Evolutionary conservation across 1,140 invertebrate species (phyloP).

Genomic region (Eumaeus atala): DNA sequence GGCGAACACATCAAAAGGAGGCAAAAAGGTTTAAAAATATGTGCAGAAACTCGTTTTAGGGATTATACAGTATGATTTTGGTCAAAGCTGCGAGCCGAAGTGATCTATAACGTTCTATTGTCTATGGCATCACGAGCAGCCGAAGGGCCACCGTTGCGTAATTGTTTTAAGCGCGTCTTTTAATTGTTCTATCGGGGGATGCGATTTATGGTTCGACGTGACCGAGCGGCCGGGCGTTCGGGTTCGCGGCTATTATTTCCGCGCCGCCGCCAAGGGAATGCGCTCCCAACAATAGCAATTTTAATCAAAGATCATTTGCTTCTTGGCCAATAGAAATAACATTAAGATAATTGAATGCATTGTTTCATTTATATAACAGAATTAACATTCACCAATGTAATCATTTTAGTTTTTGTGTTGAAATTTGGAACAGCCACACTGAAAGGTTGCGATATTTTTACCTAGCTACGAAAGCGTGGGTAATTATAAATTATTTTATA

Average conservation of each 20-base stretch:
- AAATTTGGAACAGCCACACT: background rate
- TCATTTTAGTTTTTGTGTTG: slow-evolving; percentile 17
- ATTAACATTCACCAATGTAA: slow-evolving; percentile 3
- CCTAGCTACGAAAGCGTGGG: no score
- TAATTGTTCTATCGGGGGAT: slow-evolving; percentile 71
- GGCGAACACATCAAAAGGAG: no score
- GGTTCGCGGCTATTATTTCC: slow-evolving; percentile 67
- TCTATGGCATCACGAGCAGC: slow-evolving; percentile 56
- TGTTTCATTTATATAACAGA: slow-evolving; percentile 35
- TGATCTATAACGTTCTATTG: slow-evolving; percentile 15
- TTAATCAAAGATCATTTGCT: slow-evolving; percentile 54
- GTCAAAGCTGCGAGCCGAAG: background rate
- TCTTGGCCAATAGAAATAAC: slow-evolving; percentile 46
- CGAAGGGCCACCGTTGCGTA: slow-evolving; percentile 60
- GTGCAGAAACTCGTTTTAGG: no score
- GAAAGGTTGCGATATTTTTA: no score
- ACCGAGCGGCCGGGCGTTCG: slow-evolving; percentile 50
- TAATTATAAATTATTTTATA: no score
- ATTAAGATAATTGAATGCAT: slow-evolving; percentile 45
- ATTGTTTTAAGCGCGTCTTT: slow-evolving; percentile 73
- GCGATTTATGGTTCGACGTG: slow-evolving; percentile 67
- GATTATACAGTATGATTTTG: no score
- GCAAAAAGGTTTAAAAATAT: no score
- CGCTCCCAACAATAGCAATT: slow-evolving; percentile 37
- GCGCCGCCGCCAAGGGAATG: slow-evolving; percentile 56